Evolutionary conservation across 1,140 invertebrate genomes (phyloP), one percentile per base, ranked within the genome.

Genomic region (Saccostrea cuccullata): DNA sequence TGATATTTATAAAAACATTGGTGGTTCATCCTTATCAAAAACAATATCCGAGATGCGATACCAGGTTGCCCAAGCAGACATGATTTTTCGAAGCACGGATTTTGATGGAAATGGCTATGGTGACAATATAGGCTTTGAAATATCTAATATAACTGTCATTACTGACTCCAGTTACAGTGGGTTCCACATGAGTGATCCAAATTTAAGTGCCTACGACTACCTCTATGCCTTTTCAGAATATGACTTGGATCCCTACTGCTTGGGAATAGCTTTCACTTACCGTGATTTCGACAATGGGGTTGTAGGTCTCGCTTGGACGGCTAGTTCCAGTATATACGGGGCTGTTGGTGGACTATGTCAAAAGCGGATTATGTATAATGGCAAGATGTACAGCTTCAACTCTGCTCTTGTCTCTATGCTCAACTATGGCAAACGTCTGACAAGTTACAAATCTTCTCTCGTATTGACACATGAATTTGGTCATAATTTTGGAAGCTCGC

Each of bases 381-480:
- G 55, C 13, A 84, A 89, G 89, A 2, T 77, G n/a, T 86, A 86
- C 47, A 93, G 91, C 84, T 90, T 90, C 13, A 94, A 94, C 87
- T 92, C 91, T 12, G 91, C 90, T 8, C 15, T 94, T 15, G 90
- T 94, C 2, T 90, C 92, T 15, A 87, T 86, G 84, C 23, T 90
- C 0, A 93, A 89, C 85, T 77, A 88, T 73, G 92, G 91, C 12
- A 84, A 56, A n/a, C 73, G 67, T 1, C 13, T 92, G 15, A 84
- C 91, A 23, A 60, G 86, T 11, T 86, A 87, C 17, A 82, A 90
- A 58, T 86, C 87, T 60, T 88, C 90, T 23, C 47, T 93, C 5
- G 91, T 90, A 5, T 26, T 94, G 20, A 87, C 91, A 0, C 94
- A 94, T 88, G 94, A 94, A 89, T 83, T 94, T 12, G 94, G 93